phyloP scores from a whole-genome alignment of 37 sponge, comb jelly and placozoan genomes.

The Haliclona indistincta region DNA sequence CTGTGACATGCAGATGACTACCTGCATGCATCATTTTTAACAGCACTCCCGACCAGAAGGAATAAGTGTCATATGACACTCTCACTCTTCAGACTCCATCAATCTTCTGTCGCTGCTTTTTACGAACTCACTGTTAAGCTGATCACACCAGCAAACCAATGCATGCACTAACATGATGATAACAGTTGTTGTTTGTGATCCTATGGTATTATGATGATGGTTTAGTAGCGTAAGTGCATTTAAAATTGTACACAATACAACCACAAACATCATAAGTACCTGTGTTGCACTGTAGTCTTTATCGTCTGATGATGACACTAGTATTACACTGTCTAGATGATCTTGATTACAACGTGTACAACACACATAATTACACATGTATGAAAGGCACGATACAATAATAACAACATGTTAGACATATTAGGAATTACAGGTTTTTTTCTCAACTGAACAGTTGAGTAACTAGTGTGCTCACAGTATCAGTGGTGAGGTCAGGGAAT shows the following conservation, averaged over 20 bases:
- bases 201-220: too few species aligned
- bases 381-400: too few species aligned
- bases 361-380: neutral
- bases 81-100: too few species aligned
- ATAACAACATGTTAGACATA: too few species aligned
- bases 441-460: neutral
- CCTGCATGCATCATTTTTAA: too few species aligned
- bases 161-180: slow-evolving; percentile 21
- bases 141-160: too few species aligned
- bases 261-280: neutral
- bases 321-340: slow-evolving; percentile 28
- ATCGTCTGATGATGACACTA: slow-evolving; percentile 20
- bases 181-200: neutral
- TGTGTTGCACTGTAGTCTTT: slow-evolving; percentile 25
- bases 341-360: slow-evolving; percentile 63
- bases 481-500: slow-evolving; percentile 60
- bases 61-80: too few species aligned
- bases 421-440: neutral
- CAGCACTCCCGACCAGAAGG: too few species aligned
- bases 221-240: neutral
- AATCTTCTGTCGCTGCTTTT: too few species aligned
- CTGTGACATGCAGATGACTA: too few species aligned
- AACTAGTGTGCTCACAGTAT: slow-evolving; percentile 26
- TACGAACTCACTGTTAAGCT: too few species aligned
- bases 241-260: neutral